phyloP scores from a whole-genome alignment of 1,140 invertebrate genomes.

The Panagrolaimus sp. region DNA sequence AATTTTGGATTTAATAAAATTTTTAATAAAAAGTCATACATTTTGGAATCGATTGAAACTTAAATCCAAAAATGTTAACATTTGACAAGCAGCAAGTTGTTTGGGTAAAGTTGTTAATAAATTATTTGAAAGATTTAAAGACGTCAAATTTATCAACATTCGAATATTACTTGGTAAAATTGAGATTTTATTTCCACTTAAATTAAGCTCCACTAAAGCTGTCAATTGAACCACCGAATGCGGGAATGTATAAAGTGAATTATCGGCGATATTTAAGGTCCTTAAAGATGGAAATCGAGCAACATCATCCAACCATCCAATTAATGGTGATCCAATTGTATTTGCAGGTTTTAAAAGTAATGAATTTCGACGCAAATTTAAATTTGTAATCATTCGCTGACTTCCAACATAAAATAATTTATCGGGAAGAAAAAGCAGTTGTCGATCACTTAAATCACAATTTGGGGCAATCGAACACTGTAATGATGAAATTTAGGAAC shows the following conservation, averaged over 20 bases:
- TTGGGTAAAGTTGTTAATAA: slow-evolving; percentile 8
- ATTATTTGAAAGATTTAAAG: slow-evolving; percentile 14
- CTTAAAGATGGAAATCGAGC: slow-evolving; percentile 17
- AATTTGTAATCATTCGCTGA: slow-evolving; percentile 14
- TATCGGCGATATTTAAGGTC: slow-evolving; percentile 13
- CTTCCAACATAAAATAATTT: slow-evolving; percentile 15
- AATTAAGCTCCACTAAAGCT: background rate
- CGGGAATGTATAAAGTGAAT: slow-evolving; percentile 5
- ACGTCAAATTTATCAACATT: slow-evolving; percentile 7
- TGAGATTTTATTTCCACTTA: slow-evolving; percentile 15
- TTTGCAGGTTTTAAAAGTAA: slow-evolving; percentile 3
- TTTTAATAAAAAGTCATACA: background rate
- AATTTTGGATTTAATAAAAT: background rate
- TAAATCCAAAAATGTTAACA: slow-evolving; percentile 2
- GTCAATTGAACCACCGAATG: background rate
- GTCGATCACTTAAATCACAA: slow-evolving; percentile 17
- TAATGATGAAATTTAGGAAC: slow-evolving; percentile 10
- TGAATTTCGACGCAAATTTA: slow-evolving; percentile 21
- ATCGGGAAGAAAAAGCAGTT: slow-evolving; percentile 18
- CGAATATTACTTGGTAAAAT: background rate
- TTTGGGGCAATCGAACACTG: slow-evolving; percentile 19
- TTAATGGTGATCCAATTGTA: background rate
- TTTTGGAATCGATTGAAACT: slow-evolving; percentile 15
- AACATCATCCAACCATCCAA: slow-evolving; percentile 13
- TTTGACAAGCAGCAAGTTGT: background rate